Percentiles rank a stretch among this genome's conserved stretches.
These are phyloP conservation scores for Caranx melampygus DNA, from an alignment of 2,113 vertebrate genomes.

Conservation along the genomic window DNA sequence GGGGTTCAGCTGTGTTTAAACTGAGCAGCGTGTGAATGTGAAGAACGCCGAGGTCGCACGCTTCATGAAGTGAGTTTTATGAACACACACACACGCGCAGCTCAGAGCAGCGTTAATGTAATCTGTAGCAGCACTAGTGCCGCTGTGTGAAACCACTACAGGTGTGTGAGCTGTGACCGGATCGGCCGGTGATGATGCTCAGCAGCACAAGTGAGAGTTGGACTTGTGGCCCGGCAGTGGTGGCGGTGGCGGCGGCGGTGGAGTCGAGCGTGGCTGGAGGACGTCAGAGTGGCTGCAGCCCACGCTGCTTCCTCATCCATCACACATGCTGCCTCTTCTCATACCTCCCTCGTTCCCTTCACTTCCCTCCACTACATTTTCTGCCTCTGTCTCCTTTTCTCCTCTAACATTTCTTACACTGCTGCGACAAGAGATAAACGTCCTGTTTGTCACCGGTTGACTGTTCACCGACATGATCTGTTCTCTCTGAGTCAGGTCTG, in stretches of 20 bases:
- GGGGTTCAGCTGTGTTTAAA: conserved; percentile 36
- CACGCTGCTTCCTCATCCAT: conserved; percentile 30
- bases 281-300: conserved; percentile 24
- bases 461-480: background rate
- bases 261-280: conserved; percentile 29
- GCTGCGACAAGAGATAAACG: conserved; percentile 14
- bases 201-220: conserved; percentile 37
- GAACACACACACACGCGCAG: conserved; percentile 27
- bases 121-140: conserved; percentile 17
- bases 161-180: conserved; percentile 24
- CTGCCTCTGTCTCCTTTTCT: background rate
- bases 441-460: background rate
- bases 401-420: conserved; percentile 2
- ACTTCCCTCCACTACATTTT: background rate
- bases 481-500: background rate
- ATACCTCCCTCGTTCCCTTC: background rate
- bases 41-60: conserved; percentile 22
- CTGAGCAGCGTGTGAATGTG: conserved; percentile 16
- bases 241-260: background rate
- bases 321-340: conserved; percentile 4
- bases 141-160: conserved; percentile 32
- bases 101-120: conserved; percentile 31
- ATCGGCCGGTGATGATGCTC: conserved; percentile 25
- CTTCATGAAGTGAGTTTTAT: conserved; percentile 49
- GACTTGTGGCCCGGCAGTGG: conserved; percentile 13